Percentiles rank a stretch among this genome's conserved stretches.
These are phyloP conservation scores for Phylloscopus trochilus DNA, from an alignment of 2,113 vertebrate species.

Conservation along the genomic window DNA sequence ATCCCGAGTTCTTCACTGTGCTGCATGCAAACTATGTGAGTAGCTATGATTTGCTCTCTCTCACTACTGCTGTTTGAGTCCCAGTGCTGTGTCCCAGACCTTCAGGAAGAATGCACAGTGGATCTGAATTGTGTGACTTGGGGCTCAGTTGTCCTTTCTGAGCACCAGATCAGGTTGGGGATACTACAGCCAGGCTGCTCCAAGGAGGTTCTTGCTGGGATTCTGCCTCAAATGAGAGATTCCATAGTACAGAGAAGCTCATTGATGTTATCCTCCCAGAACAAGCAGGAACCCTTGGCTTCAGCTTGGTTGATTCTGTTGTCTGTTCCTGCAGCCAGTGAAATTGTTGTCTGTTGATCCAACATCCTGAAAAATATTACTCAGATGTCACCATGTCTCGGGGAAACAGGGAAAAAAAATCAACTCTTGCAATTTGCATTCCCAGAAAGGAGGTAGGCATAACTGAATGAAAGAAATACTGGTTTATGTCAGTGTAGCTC, in stretches of 20 bases:
- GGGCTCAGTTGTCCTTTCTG: background rate
- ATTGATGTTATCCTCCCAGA: background rate
- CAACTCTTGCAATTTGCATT: background rate
- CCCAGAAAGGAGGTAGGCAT: background rate
- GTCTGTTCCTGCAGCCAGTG: background rate
- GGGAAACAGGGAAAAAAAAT: background rate
- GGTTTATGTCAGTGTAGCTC: background rate
- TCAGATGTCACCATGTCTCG: background rate
- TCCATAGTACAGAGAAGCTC: background rate
- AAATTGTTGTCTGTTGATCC: background rate
- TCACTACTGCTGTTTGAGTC: background rate
- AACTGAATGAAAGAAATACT: background rate
- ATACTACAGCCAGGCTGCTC: background rate
- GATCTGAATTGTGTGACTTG: background rate
- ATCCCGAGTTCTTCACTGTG: slow-evolving; percentile 96
- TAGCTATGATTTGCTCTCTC: background rate
- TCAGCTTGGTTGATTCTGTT: background rate
- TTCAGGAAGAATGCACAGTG: background rate
- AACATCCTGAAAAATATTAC: background rate
- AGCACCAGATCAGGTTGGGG: background rate
- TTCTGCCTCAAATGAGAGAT: background rate
- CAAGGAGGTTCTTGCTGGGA: background rate
- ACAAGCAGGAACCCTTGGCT: background rate
- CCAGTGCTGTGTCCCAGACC: accelerated
- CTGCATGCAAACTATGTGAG: slow-evolving; percentile 96